These are phyloP conservation scores for Lingula anatina DNA, from an alignment of 2,888 invertebrate genomes.

Conservation along the genomic window DNA sequence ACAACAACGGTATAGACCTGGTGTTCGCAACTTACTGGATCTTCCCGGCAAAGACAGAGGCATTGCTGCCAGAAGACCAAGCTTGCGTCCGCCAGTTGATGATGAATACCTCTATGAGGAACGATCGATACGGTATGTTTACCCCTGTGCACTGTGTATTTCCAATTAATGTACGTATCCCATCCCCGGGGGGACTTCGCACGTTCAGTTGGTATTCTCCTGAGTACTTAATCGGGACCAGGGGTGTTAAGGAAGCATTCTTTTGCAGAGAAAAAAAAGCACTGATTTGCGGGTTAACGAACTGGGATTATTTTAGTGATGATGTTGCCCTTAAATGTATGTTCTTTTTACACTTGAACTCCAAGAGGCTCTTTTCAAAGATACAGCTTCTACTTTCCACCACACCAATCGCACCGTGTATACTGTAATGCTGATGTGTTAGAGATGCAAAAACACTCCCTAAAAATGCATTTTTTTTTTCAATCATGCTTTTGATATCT, in stretches of 20 bases:
- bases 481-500: too few species aligned
- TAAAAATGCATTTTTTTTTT: too few species aligned
- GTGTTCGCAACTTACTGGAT: constrained; percentile 73
- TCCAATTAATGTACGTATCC: background rate
- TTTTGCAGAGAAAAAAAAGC: background rate
- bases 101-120: constrained; percentile 46
- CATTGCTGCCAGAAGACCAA: constrained; percentile 60
- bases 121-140: constrained; percentile 44
- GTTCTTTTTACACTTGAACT: too few species aligned
- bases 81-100: constrained; percentile 62
- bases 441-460: too few species aligned
- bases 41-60: constrained; percentile 59
- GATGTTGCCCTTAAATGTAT: too few species aligned
- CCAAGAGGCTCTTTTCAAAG: too few species aligned
- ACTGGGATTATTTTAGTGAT: too few species aligned
- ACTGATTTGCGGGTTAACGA: background rate
- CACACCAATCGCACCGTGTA: too few species aligned
- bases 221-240: background rate
- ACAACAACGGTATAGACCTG: constrained; percentile 58
- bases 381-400: too few species aligned
- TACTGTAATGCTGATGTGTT: too few species aligned
- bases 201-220: background rate
- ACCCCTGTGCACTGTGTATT: background rate
- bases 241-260: background rate
- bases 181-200: background rate